Base-by-base conservation (phyloP, 2,797 vertebrate genomes). In the Chiroxiphia lanceolata region DNA sequence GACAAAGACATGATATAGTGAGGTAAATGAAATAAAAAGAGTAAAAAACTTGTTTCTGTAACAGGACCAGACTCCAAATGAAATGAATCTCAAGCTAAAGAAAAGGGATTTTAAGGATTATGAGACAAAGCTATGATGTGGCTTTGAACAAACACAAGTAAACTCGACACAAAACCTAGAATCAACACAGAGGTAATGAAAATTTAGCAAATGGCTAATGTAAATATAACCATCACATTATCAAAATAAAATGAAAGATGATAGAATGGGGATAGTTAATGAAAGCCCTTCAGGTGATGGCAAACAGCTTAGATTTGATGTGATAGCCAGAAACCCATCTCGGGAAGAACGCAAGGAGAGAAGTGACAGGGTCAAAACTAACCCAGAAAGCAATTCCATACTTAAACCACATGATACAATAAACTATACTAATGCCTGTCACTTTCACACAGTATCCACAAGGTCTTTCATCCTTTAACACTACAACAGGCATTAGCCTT, bases 221-320 rank as follows among this genome's bases (percentile, higher is more conserved):
- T n/a, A 93, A 90, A 74, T 78, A 42, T 25, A 90, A 63, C 31
- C 57, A 89, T 65, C 50, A 60, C 31, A 29, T 74, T 83, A 83
- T 50, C 61, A 95, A 93, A 91, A 86, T 53, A 89, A 94, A 95
- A 96, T 78, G 26, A 45, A 89, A 89, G 29, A 79, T 61, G 86
- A 95, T 44, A 71, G 90, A 95, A 96, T 78, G 90, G 36, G 80
- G 54, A 56, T 53, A 92, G 89, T n/a, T 50, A 74, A 78, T n/a
- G 40, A 88, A 86, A 92, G 40, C 45, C 70, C 63, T 81, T 86
- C 95, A 95, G 50, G 67, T 92, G 25, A 95, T 54, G 33, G 57
- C 42, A 61, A 93, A 92, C 31, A 82, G 44, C 36, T 90, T 83
- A 25, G 50, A 92, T 87, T 72, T 78, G 42, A 90, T 89, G 61